Evolutionary conservation across 2,113 vertebrate species (phyloP).

Genomic region (Agapornis roseicollis): DNA sequence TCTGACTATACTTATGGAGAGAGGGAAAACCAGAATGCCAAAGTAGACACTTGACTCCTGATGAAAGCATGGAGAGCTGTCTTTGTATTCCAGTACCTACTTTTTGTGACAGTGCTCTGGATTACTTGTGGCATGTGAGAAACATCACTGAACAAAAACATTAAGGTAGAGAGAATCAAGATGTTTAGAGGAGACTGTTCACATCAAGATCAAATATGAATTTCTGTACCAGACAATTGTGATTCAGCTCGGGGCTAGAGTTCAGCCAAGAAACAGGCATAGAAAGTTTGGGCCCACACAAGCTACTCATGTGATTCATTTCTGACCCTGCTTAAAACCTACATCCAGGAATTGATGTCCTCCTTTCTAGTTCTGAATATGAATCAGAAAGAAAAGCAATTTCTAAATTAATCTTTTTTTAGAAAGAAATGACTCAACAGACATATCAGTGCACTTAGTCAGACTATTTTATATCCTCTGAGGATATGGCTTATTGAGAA

Average conservation of each 20-base stretch:
- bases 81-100: neutral
- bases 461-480: neutral
- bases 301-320: neutral
- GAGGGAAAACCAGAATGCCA: neutral
- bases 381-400: neutral
- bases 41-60: neutral
- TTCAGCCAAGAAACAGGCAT: neutral
- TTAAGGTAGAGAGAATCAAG: accelerated
- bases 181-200: neutral
- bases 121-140: neutral
- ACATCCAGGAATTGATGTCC: neutral
- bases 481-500: neutral
- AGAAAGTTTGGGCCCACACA: neutral
- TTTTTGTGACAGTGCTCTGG: neutral
- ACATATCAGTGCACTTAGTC: neutral
- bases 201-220: neutral
- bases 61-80: neutral
- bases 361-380: neutral
- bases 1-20: neutral
- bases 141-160: neutral
- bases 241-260: neutral
- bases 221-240: neutral
- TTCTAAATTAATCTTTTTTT: neutral
- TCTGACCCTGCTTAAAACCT: neutral
- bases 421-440: neutral